Evolutionary conservation across 2,797 vertebrate genomes (phyloP), one percentile per base, ranked within the genome.

Genomic region (Chaetodon trifasciatus): DNA sequence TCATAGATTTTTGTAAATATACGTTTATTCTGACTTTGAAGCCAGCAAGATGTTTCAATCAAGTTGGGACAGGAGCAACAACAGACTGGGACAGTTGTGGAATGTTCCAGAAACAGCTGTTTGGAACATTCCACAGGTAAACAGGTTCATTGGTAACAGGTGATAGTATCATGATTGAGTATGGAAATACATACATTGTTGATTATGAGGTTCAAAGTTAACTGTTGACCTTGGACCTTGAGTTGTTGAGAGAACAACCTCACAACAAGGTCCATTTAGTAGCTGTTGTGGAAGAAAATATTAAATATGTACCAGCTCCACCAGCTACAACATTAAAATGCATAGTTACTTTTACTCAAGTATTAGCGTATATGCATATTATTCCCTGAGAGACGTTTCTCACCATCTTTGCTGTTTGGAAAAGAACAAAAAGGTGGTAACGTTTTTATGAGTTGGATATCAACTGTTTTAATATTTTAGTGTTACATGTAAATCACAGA

Each of bases 391-490:
- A 28, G 47, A 65, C 10, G 50, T 52, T 6, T 28, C 17, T 40
- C 12, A 13, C 19, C 17, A 23, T 24, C 1, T 28, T 46, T 11
- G 35, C 9, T 37, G 13, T 71, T 52, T 24, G 19, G 24, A 35
- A 68, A 61, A 58, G 11, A 3, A 40, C 12, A 28, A 39, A 42
- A 42, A 42, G 8, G 3, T 4, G 6, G 44, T 32, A 6, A 42
- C 52, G 28, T 56, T 77, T 57, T 71, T n/a, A 40, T 44, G 15
- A 42, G 61, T 52, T 62, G 10, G 11, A 16, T 40, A 12, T 58
- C 35, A 37, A n/a, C 21, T 75, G 39, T 28, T 28, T 6, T 65
- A 21, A 7, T 61, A 8, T 40, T n/a, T 65, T 13, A 21, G 52
- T 60, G 53, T 60, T 15, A 32, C 21, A 37, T 17, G 8, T 13